Evolutionary conservation across 2,797 vertebrate species (phyloP).

Genomic region (Sylvilagus floridanus): DNA sequence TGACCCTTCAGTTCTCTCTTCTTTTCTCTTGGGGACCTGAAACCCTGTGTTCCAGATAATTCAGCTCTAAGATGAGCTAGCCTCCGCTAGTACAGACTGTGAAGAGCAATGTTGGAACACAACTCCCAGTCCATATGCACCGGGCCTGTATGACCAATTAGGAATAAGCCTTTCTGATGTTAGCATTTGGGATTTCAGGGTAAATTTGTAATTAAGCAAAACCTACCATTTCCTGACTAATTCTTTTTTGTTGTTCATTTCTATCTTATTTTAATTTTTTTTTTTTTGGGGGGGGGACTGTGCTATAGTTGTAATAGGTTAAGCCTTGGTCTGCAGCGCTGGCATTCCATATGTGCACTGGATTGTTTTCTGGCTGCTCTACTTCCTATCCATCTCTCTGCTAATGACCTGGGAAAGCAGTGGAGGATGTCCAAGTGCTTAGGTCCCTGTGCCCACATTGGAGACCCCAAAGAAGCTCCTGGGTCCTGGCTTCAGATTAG

Average conservation of each 20-base stretch:
- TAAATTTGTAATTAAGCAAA: constrained; percentile 53
- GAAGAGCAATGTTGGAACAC: background rate
- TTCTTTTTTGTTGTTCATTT: background rate
- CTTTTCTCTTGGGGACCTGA: background rate
- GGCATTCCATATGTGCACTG: no score
- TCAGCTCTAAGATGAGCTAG: background rate
- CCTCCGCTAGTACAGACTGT: background rate
- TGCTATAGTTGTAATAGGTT: no score
- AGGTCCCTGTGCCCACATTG: no score
- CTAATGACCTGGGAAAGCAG: no score
- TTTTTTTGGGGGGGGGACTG: background rate
- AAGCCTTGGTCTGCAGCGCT: no score
- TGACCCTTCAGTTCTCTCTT: background rate
- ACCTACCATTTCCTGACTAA: constrained; percentile 9
- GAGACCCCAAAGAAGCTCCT: no score
- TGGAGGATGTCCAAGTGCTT: no score
- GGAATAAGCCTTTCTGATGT: background rate
- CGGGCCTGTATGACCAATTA: background rate
- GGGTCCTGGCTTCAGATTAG: no score
- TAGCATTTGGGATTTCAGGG: constrained; percentile 35
- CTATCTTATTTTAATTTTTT: background rate
- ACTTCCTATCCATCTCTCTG: no score
- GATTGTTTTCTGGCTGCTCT: no score
- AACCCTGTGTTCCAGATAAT: background rate
- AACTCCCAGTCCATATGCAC: background rate